Evolutionary conservation across 92 coral and sea anemone species (phyloP), one percentile per base, ranked within the genome.

Genomic region (Blastomussa wellsi): DNA sequence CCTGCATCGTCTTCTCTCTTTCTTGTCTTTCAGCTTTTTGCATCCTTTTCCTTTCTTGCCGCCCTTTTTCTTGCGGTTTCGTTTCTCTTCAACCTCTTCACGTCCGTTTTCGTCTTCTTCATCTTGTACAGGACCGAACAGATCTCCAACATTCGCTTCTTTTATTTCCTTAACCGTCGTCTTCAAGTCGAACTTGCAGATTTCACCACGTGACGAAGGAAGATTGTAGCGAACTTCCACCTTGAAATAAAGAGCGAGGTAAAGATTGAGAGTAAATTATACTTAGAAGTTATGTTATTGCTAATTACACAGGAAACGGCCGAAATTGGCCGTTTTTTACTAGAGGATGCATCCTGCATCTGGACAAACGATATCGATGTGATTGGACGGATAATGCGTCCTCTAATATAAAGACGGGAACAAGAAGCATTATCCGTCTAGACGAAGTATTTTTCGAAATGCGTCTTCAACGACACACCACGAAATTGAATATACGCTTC

Each of bases 221-320:
- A 95, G 93, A 80, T 97, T 97, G 89, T 94, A 93, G 44, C 87
- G 88, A 16, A 90, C 84, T 71, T 97, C 95, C 69, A 94, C 89
- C 98, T 96, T 74, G 15, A 59, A 59, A 42, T 32, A 22, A 37
- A 33, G 24, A 49, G 22, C 42, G 49, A 51, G n/a, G n/a, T n/a
- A n/a, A n/a, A n/a, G n/a, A n/a, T n/a, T n/a, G n/a, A 51, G 57
- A 51, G 22, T 7, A 5, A 51, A 51, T 51, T 51, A 17, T 15
- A 51, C 57, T 3, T 13, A 44, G 0, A 4, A 3, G 44, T 39
- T 39, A 39, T 39, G 44, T 39, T 39, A 39, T n/a, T n/a, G n/a
- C n/a, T n/a, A n/a, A n/a, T n/a, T n/a, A n/a, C n/a, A n/a, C n/a
- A n/a, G n/a, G n/a, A n/a, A n/a, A n/a, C n/a, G n/a, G n/a, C n/a